phyloP scores from a whole-genome alignment of 2,888 invertebrate species.

The Drosophila villosipedis region DNA sequence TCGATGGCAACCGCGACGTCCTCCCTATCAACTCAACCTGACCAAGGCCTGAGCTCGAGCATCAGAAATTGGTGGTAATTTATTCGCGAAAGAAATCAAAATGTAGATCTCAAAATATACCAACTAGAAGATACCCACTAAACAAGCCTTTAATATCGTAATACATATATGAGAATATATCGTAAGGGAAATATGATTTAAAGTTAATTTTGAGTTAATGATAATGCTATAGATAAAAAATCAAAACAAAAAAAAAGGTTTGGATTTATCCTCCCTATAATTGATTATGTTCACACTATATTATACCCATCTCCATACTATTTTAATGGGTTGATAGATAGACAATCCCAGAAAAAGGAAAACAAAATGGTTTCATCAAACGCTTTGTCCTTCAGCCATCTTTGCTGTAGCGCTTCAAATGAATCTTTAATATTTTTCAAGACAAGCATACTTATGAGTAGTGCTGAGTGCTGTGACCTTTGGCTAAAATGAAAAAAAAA shows the following conservation, averaged over 20 bases:
- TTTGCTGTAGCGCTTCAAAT: not conserved
- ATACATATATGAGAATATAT: not conserved
- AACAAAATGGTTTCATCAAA: not conserved
- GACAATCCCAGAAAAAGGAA: not conserved
- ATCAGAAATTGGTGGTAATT: conserved; percentile 42
- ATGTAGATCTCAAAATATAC: not conserved
- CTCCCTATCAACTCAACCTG: conserved; percentile 27
- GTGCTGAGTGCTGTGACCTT: not conserved
- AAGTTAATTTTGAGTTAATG: not conserved
- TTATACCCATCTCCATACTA: not conserved
- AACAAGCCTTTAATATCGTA: not conserved
- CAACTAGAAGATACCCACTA: not conserved
- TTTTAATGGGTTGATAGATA: not conserved
- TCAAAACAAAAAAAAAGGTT: not conserved
- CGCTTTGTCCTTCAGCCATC: not conserved
- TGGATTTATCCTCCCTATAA: not conserved
- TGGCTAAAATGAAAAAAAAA: not conserved
- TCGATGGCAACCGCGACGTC: not conserved
- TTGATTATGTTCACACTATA: not conserved
- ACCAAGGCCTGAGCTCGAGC: conserved; percentile 15
- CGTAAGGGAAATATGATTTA: not conserved
- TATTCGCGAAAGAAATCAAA: conserved; percentile 16
- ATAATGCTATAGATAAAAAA: not conserved
- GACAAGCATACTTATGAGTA: not conserved
- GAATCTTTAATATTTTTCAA: not conserved